Conservation (phyloP, 2,797 vertebrate species). For the Sphenodon punctatus region DNA sequence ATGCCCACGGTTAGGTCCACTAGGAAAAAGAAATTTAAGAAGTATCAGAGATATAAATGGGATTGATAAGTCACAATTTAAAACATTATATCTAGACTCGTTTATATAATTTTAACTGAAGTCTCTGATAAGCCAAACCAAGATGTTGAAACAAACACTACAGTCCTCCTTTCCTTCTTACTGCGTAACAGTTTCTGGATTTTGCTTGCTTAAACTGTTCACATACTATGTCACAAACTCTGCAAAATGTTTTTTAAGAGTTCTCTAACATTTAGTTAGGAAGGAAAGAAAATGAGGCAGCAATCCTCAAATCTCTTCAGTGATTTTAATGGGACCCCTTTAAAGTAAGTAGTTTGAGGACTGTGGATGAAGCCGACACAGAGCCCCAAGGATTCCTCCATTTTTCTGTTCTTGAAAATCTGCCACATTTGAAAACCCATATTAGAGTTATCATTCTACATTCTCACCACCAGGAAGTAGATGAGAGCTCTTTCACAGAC, state of each 20-base stretch:
- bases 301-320: too few species aligned
- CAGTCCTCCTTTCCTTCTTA: background rate
- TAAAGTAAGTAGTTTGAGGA: too few species aligned
- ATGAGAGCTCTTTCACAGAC: too few species aligned
- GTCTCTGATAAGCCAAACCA: background rate
- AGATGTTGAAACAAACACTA: background rate
- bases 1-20: constrained; percentile 93
- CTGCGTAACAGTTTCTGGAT: too few species aligned
- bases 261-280: too few species aligned
- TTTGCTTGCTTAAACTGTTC: too few species aligned
- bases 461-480: too few species aligned
- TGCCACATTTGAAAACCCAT: background rate
- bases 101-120: background rate
- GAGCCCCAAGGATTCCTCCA: background rate
- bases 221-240: too few species aligned
- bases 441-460: background rate
- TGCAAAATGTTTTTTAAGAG: too few species aligned
- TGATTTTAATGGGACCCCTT: too few species aligned
- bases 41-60: background rate
- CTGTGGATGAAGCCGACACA: too few species aligned
- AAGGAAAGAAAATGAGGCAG: too few species aligned
- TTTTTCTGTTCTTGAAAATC: background rate
- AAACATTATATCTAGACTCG: background rate
- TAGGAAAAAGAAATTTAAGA: constrained; percentile 57
- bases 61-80: background rate